These are phyloP conservation scores for Leptestheria dahalacensis DNA, from an alignment of 1,140 invertebrate species.

Conservation along the genomic window DNA sequence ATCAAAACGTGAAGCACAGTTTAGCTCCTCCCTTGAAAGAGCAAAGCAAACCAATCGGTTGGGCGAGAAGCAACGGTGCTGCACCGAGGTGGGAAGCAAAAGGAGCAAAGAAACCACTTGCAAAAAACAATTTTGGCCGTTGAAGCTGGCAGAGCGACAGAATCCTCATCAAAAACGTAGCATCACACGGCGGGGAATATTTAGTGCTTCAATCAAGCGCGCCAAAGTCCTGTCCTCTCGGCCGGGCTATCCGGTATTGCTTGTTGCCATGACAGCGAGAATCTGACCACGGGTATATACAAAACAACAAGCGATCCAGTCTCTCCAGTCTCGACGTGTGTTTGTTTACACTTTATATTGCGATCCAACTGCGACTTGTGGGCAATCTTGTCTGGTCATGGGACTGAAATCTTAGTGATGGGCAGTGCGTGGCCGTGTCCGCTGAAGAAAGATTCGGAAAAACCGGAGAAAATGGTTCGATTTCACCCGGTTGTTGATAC, in stretches of 20 bases:
- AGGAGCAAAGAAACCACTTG: neutral
- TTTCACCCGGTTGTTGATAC: slow-evolving; percentile 20
- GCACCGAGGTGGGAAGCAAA: too few relatives aligned
- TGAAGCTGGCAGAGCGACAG: neutral
- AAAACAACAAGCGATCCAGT: neutral
- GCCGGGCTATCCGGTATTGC: neutral
- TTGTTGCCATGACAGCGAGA: neutral
- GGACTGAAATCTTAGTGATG: neutral
- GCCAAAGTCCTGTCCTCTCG: neutral
- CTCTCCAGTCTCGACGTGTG: too few relatives aligned
- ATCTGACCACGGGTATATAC: neutral
- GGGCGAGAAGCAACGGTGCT: too few relatives aligned
- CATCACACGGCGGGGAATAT: neutral
- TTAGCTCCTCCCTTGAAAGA: too few relatives aligned
- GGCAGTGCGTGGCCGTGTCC: neutral
- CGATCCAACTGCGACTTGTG: too few relatives aligned
- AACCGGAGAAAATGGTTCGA: slow-evolving; percentile 18
- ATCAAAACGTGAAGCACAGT: too few relatives aligned
- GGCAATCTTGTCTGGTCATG: too few relatives aligned
- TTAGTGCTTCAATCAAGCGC: neutral
- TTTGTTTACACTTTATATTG: too few relatives aligned
- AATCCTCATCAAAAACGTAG: neutral
- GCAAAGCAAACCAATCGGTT: too few relatives aligned
- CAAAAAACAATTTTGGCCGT: too few relatives aligned
- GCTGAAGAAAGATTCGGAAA: slow-evolving; percentile 5